Evolutionary conservation across 2,797 vertebrate genomes (phyloP), one percentile per base, ranked within the genome.

Genomic region (Gymnodraco acuticeps): DNA sequence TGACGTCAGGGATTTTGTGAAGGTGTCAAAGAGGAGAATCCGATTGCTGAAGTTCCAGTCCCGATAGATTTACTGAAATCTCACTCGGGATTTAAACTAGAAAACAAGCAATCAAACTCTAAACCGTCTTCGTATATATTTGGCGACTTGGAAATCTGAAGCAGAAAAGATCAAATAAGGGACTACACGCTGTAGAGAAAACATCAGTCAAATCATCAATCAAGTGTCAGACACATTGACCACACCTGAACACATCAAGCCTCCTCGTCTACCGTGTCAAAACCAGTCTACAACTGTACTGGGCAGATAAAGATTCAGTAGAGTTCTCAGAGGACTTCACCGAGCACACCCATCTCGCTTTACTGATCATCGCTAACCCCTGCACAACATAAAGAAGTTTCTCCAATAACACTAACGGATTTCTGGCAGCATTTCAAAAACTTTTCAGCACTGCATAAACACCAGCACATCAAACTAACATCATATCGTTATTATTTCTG

Each of bases 331-430:
- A 27, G 11, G 63, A 56, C 56, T 64, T 64, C 53, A 27, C 53
- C 47, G 51, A 63, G n/a, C 42, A 17, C 17, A 43, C 43, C 17
- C 33, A 1, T 7, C 33, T 1, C 33, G 38, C 33, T 38, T 38
- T n/a, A n/a, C n/a, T n/a, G n/a, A n/a, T n/a, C n/a, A n/a, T 45
- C 16, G 48, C 79, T 54, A 31, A 71, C 51, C 51, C 19, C 48
- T 17, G 27, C 19, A 77, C 33, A 47, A 71, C 64, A 45, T 19
- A 2, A 46, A 60, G 50, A 72, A 65, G 55, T 63, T 27, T 69
- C 55, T 56, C 10, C 56, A 46, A 43, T 38, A 70, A 78, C 27
- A 27, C 71, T 59, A 51, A 58, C 51, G 53, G 59, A 69, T 59
- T 65, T 70, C 0, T 31, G 31, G 17, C 54, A 72, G 55, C 31